These are phyloP conservation scores for Steinernema feltiae DNA, from an alignment of 1,140 invertebrate species.

Conservation along the genomic window DNA sequence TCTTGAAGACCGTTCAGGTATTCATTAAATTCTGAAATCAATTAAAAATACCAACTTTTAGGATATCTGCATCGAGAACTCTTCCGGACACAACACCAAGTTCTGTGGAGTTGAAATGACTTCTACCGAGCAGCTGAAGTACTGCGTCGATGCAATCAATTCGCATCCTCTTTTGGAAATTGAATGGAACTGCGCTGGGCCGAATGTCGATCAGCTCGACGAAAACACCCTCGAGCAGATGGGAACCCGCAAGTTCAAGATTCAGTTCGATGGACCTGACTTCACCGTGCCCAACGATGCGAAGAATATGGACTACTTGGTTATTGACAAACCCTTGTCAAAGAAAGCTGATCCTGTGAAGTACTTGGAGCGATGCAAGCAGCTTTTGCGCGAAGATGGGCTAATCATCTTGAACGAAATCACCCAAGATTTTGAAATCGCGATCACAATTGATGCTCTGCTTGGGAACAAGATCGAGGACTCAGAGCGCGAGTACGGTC, in stretches of 20 bases:
- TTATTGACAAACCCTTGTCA: slow-evolving; percentile 53
- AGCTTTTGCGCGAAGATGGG: slow-evolving; percentile 68
- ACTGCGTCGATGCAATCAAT: slow-evolving; percentile 49
- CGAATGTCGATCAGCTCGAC: slow-evolving; percentile 52
- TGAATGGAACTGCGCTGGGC: slow-evolving; percentile 58
- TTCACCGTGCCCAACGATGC: slow-evolving; percentile 41
- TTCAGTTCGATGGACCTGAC: slow-evolving; percentile 50
- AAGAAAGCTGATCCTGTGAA: slow-evolving; percentile 56
- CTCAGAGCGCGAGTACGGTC: slow-evolving; percentile 37
- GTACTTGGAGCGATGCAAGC: slow-evolving; percentile 60
- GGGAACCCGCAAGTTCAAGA: slow-evolving; percentile 49
- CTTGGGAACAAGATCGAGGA: slow-evolving; percentile 66
- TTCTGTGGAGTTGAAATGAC: slow-evolving; percentile 72
- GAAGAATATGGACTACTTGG: slow-evolving; percentile 53
- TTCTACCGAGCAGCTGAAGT: slow-evolving; percentile 50
- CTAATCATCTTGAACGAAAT: slow-evolving; percentile 65
- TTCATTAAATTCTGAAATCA: neutral
- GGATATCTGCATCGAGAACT: slow-evolving; percentile 74
- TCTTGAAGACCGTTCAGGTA: slow-evolving; percentile 51
- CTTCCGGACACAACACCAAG: slow-evolving; percentile 64
- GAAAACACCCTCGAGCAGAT: slow-evolving; percentile 49
- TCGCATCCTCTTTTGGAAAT: slow-evolving; percentile 59
- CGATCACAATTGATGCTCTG: slow-evolving; percentile 61
- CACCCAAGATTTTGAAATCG: slow-evolving; percentile 52
- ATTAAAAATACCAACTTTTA: slow-evolving; percentile 22